A percentile compares a stretch with the other conserved stretches of the same genome.
These are phyloP conservation scores for Menidia menidia DNA, from an alignment of 2,797 vertebrate genomes.

Conservation along the genomic window DNA sequence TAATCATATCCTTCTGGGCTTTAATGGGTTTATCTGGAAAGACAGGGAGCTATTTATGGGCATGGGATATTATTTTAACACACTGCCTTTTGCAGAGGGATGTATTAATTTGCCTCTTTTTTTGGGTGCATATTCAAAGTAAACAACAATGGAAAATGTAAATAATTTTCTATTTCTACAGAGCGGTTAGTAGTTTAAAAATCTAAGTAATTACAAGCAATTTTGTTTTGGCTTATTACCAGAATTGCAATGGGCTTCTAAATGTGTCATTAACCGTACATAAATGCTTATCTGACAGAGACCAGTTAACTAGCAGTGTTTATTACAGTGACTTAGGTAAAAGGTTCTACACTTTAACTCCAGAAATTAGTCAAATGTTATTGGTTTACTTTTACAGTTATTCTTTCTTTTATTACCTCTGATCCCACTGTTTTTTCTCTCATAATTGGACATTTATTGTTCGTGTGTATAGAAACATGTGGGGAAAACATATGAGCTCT, in stretches of 20 bases:
- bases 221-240: not conserved
- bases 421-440: too few species aligned
- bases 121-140: not conserved
- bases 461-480: too few species aligned
- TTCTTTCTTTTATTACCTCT: too few species aligned
- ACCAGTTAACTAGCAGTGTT: too few species aligned
- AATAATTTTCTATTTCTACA: not conserved
- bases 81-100: not conserved
- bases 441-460: too few species aligned
- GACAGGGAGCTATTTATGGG: conserved; percentile 44
- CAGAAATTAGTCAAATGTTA: not conserved
- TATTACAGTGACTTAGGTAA: too few species aligned
- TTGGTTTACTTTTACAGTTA: too few species aligned
- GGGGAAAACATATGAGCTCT: too few species aligned
- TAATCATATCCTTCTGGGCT: conserved; percentile 74
- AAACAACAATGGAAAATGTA: not conserved
- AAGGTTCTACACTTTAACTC: not conserved
- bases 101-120: not conserved
- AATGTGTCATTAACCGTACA: not conserved
- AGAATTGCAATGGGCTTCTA: not conserved
- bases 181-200: not conserved
- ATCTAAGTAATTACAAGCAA: not conserved
- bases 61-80: not conserved
- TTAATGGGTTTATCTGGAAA: conserved; percentile 53
- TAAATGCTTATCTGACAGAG: too few species aligned